Evolutionary conservation across 2,888 invertebrate species (phyloP).

Genomic region (Chrysopilus asiliformis): DNA sequence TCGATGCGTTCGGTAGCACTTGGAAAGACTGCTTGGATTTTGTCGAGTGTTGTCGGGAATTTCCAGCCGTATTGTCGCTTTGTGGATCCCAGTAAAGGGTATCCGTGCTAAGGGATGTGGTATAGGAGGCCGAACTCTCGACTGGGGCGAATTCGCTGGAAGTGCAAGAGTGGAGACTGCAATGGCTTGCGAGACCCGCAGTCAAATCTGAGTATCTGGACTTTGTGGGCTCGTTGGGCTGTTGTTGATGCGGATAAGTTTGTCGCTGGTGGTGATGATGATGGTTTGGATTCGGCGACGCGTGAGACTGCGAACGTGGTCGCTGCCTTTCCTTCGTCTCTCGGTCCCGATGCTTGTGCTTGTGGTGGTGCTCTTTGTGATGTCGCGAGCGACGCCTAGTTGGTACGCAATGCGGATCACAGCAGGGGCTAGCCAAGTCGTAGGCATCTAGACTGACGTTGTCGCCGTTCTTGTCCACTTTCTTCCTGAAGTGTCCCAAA

Average conservation of each 20-base stretch:
- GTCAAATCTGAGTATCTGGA: conserved; percentile 52
- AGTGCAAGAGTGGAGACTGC: conserved; percentile 71
- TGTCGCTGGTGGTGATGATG: conserved; percentile 22
- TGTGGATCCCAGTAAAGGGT: conserved; percentile 70
- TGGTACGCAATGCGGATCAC: conserved; percentile 75
- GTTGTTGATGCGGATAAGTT: conserved; percentile 32
- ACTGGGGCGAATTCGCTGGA: conserved; percentile 58
- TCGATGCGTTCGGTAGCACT: conserved; percentile 35
- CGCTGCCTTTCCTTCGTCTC: conserved; percentile 27
- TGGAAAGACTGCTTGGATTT: conserved; percentile 44
- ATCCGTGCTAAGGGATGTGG: conserved; percentile 74
- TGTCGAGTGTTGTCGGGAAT: conserved; percentile 42
- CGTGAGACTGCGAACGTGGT: conserved; percentile 27
- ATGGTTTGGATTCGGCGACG: conserved; percentile 19
- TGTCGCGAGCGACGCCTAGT: conserved; percentile 41
- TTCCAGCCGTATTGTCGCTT: conserved; percentile 22
- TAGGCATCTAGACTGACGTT: conserved; percentile 74
- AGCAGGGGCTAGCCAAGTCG: conserved; percentile 74
- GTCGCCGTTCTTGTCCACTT: conserved; percentile 44
- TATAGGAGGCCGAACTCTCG: conserved; percentile 67
- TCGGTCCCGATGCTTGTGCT: conserved; percentile 44
- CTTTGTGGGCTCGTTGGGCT: conserved; percentile 33
- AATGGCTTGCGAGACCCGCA: conserved; percentile 58
- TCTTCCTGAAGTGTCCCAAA: conserved; percentile 42
- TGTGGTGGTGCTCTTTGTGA: conserved; percentile 48